Base-by-base conservation (phyloP, 1,140 invertebrate species). In the Anastrepha ludens region DNA sequence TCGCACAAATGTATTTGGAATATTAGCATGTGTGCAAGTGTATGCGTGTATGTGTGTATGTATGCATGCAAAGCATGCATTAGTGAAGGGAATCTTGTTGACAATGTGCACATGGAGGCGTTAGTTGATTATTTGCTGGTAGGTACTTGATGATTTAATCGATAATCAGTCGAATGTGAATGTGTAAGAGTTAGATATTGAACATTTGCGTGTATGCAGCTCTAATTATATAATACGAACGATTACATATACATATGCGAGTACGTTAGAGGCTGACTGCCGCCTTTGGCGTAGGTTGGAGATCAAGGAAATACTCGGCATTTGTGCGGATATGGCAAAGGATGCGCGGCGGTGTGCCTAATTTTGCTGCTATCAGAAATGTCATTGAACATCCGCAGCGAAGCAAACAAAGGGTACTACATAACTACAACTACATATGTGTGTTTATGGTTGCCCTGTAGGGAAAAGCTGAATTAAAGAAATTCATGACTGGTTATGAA, bases 61-160 rank as follows among this genome's bases (percentile, higher is more conserved):
- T 55, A 55, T 55, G 50, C 50, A 55, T 11, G 11, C 50, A 55
- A 11, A 11, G 50, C 50, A 15, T 74, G 39, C 7, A 47, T 74
- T 74, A 74, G 13, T 47, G 67, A n/a, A 74, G 39, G 15, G 39
- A 17, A 74, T 74, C 67, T 74, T 74, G 41, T 74, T 47, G 67
- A 74, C 13, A 47, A 47, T 47, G 5, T 47, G 41, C 4, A 74
- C 7, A 74, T 39, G 67, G 41, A 44, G 67, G 41, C 41, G 41
- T 74, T 74, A 74, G 41, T 17, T 74, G 67, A 74, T 74, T 74
- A 47, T 74, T 74, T 74, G 29, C 29, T 29, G 67, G 41, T 74
- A 44, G 67, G 41, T 47, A 74, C 67, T 47, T 74, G 67, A 47
- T 44, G 41, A 74, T 74, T 74, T 74, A 74, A 74, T 74, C 67